Base-by-base conservation (phyloP, 2,113 vertebrate species). In the Damaliscus lunatus region DNA sequence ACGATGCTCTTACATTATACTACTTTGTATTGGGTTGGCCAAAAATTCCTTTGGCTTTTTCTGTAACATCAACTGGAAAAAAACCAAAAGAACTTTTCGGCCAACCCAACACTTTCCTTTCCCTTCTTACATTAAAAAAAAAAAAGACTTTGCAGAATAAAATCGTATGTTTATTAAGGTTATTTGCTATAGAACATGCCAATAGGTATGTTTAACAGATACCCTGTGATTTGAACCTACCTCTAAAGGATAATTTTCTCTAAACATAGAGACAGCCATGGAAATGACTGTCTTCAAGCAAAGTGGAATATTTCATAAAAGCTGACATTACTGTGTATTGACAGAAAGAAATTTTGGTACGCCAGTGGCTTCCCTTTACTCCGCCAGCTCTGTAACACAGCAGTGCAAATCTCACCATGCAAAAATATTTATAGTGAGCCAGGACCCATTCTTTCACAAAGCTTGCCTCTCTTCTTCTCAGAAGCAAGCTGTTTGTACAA, bases 241-340 rank as follows among this genome's bases (percentile, higher is more conserved):
- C 12, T 71, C 94, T 87, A 96, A 98, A 91, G 91, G 78, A 92
- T 0, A 0, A 21, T 86, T 98, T 98, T 96, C n/a, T 92, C 29
- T 94, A 93, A 90, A 33, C 87, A n/a, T 88, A 97, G 98, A 57
- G 52, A 80, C 17, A 82, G 6, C 2, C 17, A 36, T 53, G 91
- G 95, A 98, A 98, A 98, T 64, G 92, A 27, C 85, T 88, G 10
- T 5, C 88, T 98, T 97, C 36, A 57, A 94, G 59, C 80, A 17
- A 90, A 15, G 55, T 50, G 95, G 71, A n/a, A 50, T 97, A 53
- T 96, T 98, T 98, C 71, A 84, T 98, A 94, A 98, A 98, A 96
- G 80, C 80, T 98, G 88, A 94, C 78, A 93, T 96, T 98, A 97
- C 97, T 97, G 87, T 92, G 11, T 89, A 80, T 94, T 60, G 97